phyloP scores from a whole-genome alignment of 2,888 invertebrate genomes.

The Tridacna gigas region DNA sequence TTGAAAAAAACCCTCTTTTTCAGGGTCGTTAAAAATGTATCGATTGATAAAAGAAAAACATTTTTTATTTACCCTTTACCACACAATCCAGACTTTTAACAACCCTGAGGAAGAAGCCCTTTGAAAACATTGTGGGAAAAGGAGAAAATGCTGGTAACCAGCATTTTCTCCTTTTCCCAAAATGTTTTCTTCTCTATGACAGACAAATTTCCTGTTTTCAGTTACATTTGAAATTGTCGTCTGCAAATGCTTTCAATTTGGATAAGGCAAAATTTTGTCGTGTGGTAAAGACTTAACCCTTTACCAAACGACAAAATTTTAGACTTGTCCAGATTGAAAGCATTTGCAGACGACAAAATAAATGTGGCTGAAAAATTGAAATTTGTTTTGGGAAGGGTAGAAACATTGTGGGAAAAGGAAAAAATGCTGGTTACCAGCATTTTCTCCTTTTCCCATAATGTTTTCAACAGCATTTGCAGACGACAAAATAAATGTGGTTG shows the following conservation, averaged over 20 bases:
- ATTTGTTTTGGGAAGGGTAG: not conserved
- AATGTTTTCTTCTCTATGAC: not conserved
- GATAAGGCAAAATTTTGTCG: not conserved
- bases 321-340: not conserved
- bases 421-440: too few relatives aligned
- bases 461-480: too few relatives aligned
- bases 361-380: not conserved
- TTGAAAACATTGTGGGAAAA: not conserved
- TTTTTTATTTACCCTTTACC: not conserved
- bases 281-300: too few relatives aligned
- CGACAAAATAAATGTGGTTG: too few relatives aligned
- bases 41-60: too few relatives aligned
- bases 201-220: not conserved
- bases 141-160: not conserved
- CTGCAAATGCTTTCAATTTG: not conserved
- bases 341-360: not conserved
- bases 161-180: not conserved
- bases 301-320: too few relatives aligned
- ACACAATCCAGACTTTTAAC: too few relatives aligned
- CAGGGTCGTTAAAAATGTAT: too few relatives aligned
- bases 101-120: too few relatives aligned
- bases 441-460: too few relatives aligned
- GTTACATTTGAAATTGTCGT: not conserved
- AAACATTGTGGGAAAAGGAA: too few relatives aligned
- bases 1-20: too few relatives aligned